A percentile compares a stretch with the other conserved stretches of the same genome.
Conservation (phyloP, 2,888 invertebrate genomes). For the Andrena fulva region DNA sequence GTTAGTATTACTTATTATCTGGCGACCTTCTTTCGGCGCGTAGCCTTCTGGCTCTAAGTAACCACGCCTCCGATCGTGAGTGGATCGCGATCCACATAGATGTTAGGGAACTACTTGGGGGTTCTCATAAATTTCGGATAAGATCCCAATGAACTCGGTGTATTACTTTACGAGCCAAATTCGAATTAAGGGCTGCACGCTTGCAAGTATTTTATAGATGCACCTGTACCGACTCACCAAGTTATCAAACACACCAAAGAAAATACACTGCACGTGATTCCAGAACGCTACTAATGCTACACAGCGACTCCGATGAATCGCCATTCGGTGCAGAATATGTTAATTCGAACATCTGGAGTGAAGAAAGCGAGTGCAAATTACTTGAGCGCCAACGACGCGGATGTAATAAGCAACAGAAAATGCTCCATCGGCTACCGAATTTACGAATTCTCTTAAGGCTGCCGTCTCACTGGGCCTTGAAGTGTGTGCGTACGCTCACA, state of each 20-base stretch:
- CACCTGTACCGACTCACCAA: too few relatives aligned
- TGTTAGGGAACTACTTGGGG: too few relatives aligned
- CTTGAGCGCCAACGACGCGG: background rate
- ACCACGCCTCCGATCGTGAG: too few relatives aligned
- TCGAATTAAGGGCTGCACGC: background rate
- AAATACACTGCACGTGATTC: too few relatives aligned
- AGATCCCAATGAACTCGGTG: background rate
- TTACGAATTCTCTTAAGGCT: background rate
- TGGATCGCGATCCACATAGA: too few relatives aligned
- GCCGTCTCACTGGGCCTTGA: too few relatives aligned
- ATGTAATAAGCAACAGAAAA: background rate
- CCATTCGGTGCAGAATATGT: background rate
- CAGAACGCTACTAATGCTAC: too few relatives aligned
- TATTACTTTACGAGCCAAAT: background rate
- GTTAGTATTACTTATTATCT: constrained; percentile 46
- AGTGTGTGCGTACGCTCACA: too few relatives aligned
- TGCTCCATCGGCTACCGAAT: background rate
- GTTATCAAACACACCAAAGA: too few relatives aligned
- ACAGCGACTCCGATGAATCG: background rate
- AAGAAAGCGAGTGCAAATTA: background rate
- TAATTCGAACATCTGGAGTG: background rate
- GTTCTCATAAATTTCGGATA: too few relatives aligned
- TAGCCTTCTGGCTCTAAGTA: background rate
- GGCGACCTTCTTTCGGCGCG: constrained; percentile 46
- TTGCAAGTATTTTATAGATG: too few relatives aligned